Evolutionary conservation across 2,113 vertebrate species (phyloP).

Genomic region (Hippocampus barbouri): DNA sequence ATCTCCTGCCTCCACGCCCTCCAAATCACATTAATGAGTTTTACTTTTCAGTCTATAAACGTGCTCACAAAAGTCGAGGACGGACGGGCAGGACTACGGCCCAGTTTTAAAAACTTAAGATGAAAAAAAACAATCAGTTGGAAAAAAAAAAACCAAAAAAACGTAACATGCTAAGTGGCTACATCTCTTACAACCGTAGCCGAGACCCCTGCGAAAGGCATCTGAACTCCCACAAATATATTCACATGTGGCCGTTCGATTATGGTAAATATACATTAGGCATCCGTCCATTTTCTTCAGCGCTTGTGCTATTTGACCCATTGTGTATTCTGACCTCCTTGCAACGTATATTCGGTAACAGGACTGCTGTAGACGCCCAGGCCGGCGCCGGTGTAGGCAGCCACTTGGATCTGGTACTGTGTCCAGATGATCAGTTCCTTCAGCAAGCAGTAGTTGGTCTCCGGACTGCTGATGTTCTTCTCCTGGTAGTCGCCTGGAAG

Average conservation of each 20-base stretch:
- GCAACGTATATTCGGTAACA: slow-evolving; percentile 87
- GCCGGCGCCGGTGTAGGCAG: slow-evolving; percentile 89
- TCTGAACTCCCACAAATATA: not conserved
- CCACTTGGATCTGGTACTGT: slow-evolving; percentile 97
- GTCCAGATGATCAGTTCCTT: slow-evolving; percentile 97
- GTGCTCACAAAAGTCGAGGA: slow-evolving; percentile 50
- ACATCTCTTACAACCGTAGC: slow-evolving; percentile 4
- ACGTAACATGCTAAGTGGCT: slow-evolving; percentile 15
- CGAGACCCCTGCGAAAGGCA: not conserved
- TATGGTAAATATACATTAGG: not conserved
- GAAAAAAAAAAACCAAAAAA: slow-evolving; percentile 33
- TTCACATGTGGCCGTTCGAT: not conserved
- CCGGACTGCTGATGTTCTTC: slow-evolving; percentile 91
- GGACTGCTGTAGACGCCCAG: slow-evolving; percentile 87
- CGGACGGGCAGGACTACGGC: slow-evolving; percentile 12
- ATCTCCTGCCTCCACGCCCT: slow-evolving; percentile 41
- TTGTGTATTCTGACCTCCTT: slow-evolving; percentile 83
- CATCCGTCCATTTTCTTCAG: not conserved
- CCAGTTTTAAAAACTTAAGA: slow-evolving; percentile 38
- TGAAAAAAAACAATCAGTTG: slow-evolving; percentile 38
- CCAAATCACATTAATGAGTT: slow-evolving; percentile 64
- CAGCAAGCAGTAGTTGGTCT: slow-evolving; percentile 93
- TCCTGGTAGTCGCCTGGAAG: slow-evolving; percentile 90
- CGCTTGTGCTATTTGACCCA: not conserved
- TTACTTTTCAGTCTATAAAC: slow-evolving; percentile 60